Evolutionary conservation across 2,797 vertebrate species (phyloP).

Genomic region (Crypturellus tataupa): DNA sequence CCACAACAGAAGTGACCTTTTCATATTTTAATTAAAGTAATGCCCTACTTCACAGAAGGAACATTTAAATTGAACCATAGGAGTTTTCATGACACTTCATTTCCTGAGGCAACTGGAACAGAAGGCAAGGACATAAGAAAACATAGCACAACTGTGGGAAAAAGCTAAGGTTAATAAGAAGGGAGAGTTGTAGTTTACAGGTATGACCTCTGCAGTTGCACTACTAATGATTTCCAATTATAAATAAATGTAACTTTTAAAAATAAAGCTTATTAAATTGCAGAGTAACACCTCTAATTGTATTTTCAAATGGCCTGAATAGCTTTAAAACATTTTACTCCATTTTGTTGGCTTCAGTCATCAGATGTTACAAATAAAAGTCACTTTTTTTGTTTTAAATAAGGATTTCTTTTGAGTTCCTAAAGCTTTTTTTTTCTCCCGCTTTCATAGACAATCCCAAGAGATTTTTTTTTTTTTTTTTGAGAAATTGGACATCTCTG

Average conservation of each 20-base stretch:
- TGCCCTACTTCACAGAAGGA: neutral
- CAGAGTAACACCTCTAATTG: neutral
- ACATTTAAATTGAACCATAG: neutral
- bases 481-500: neutral
- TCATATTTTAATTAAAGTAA: neutral
- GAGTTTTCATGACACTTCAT: neutral
- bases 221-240: neutral
- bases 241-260: neutral
- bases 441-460: neutral
- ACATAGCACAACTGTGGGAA: neutral
- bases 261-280: neutral
- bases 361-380: neutral
- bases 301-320: neutral
- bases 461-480: neutral
- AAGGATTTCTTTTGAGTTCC: neutral
- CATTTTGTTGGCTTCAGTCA: neutral
- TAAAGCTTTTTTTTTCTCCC: neutral
- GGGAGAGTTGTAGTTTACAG: neutral
- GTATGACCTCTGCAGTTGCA: neutral
- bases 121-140: neutral
- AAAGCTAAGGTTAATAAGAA: neutral
- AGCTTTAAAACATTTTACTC: neutral
- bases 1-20: neutral
- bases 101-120: neutral
- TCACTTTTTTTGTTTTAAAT: neutral